Evolutionary conservation across 2,113 vertebrate genomes (phyloP).

Genomic region (Thalassoma bifasciatum): DNA sequence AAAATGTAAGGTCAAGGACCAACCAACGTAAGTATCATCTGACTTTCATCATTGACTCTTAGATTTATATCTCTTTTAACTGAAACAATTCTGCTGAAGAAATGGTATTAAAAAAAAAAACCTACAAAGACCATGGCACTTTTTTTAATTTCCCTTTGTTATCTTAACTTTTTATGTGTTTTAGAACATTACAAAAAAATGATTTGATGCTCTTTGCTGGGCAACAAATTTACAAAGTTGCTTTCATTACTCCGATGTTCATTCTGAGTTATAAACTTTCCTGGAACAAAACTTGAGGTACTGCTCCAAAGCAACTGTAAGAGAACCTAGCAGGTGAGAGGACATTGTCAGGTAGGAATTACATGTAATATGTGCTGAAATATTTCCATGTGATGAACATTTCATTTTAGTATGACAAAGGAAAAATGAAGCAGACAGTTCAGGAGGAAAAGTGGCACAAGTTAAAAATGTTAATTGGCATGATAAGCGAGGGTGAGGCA

Average conservation of each 20-base stretch:
- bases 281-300: background rate
- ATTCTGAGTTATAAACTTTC: background rate
- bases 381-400: slow-evolving; percentile 9
- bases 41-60: too few species aligned
- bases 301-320: background rate
- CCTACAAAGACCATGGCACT: too few species aligned
- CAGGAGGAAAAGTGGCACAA: slow-evolving; percentile 55
- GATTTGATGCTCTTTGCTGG: too few species aligned
- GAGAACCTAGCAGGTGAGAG: background rate
- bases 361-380: background rate
- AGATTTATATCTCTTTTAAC: too few species aligned
- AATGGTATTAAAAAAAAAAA: too few species aligned
- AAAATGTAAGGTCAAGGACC: too few species aligned
- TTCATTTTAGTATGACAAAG: background rate
- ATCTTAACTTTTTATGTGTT: too few species aligned
- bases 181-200: too few species aligned
- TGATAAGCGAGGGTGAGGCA: slow-evolving; percentile 80
- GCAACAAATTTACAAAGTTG: too few species aligned
- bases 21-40: too few species aligned
- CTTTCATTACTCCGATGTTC: background rate
- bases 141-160: too few species aligned
- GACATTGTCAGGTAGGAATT: background rate
- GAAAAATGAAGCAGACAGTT: slow-evolving; percentile 32
- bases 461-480: slow-evolving; percentile 77
- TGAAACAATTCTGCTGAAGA: too few species aligned